Percentiles rank a stretch among this genome's conserved stretches.
Evolutionary conservation across 2,888 invertebrate species (phyloP).

Genomic region (Dorcus hopei): DNA sequence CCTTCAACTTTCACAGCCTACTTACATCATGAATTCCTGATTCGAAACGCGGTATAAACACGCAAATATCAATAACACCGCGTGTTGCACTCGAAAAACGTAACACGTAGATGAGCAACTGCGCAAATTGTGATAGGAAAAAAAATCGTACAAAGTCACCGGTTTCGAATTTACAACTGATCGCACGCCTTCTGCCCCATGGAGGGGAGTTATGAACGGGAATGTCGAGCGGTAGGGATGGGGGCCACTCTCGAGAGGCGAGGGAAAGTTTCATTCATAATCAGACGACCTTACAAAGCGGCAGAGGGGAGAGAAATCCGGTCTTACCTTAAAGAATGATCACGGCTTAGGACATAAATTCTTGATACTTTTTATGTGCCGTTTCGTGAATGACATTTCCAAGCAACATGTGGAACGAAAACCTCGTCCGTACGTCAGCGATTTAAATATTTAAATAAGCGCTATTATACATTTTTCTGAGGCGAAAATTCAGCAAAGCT

Average conservation of each 20-base stretch:
- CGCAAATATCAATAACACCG: no score
- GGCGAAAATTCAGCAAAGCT: no score
- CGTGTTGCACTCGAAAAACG: neutral
- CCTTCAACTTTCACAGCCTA: constrained; percentile 19
- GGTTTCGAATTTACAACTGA: constrained; percentile 44
- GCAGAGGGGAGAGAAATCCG: constrained; percentile 30
- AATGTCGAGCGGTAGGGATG: constrained; percentile 31
- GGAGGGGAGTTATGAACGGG: constrained; percentile 41
- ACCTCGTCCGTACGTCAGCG: no score
- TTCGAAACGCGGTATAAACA: no score
- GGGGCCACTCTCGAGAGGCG: constrained; percentile 39
- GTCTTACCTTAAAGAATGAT: constrained; percentile 25
- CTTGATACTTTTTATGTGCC: constrained; percentile 20
- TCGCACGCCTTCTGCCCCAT: constrained; percentile 38
- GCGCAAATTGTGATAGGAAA: constrained; percentile 1
- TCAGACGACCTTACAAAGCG: constrained; percentile 40
- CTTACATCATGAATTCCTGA: constrained; percentile 1
- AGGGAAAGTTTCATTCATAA: constrained; percentile 54
- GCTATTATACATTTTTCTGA: no score
- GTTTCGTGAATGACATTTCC: constrained; percentile 4
- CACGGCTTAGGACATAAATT: constrained; percentile 25
- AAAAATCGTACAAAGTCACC: constrained; percentile 2
- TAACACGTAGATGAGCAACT: neutral
- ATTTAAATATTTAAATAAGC: no score
- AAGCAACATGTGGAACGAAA: constrained; percentile 1